Conservation (phyloP, 2,888 invertebrate genomes). For the Leptopilina drosophilae region DNA sequence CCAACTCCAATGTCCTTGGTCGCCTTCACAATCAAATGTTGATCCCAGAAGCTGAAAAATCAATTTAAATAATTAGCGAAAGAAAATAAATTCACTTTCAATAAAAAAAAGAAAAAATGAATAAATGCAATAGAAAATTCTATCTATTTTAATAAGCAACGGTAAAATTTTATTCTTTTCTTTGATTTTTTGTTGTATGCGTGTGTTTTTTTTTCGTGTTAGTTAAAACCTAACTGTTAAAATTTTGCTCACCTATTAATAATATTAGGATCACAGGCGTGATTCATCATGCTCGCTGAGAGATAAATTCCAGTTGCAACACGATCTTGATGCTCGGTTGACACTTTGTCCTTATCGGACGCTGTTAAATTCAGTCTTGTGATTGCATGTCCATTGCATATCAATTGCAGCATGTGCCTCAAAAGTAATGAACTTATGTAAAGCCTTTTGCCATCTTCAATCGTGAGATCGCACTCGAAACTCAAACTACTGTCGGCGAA, state of each 20-base stretch:
- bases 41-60: conserved; percentile 83
- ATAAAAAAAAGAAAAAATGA: too few relatives aligned
- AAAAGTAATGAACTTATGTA: conserved; percentile 84
- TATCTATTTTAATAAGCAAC: not conserved
- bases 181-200: not conserved
- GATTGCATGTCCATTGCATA: conserved; percentile 88
- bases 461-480: conserved; percentile 60
- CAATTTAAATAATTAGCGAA: not conserved
- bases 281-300: conserved; percentile 93
- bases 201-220: too few relatives aligned
- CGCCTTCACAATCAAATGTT: conserved; percentile 85
- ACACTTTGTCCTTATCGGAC: conserved; percentile 59
- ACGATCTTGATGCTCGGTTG: conserved; percentile 74
- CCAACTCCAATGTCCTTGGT: conserved; percentile 81
- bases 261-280: conserved; percentile 92
- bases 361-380: conserved; percentile 72
- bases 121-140: not conserved
- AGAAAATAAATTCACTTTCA: too few relatives aligned
- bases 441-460: conserved; percentile 67
- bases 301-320: conserved; percentile 91
- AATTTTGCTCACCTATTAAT: conserved; percentile 80
- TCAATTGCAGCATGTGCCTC: conserved; percentile 88
- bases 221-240: too few relatives aligned
- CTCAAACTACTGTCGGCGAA: conserved; percentile 60
- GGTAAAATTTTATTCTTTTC: not conserved